A percentile compares a stretch with the other conserved stretches of the same genome.
Conservation (phyloP, 2,113 vertebrate genomes). For the Fukomys damarensis region DNA sequence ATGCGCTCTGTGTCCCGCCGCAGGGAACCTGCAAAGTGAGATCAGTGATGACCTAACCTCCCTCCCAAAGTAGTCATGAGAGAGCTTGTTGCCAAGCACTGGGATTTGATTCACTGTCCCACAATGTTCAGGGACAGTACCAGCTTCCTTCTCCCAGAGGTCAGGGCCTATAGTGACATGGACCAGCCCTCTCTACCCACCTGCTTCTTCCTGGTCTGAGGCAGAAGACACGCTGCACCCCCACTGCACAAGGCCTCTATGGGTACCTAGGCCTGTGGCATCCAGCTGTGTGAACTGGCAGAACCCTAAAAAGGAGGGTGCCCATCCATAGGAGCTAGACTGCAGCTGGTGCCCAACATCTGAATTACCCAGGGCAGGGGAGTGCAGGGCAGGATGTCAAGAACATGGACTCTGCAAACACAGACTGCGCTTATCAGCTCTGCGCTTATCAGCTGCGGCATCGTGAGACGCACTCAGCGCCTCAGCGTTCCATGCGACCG, state of each 20-base stretch:
- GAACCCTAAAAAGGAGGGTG: background rate
- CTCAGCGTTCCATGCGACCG: background rate
- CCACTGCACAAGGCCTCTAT: background rate
- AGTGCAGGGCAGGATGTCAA: background rate
- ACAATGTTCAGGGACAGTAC: background rate
- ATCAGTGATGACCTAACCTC: background rate
- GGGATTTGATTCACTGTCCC: background rate
- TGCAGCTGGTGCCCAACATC: background rate
- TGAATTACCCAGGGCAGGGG: background rate
- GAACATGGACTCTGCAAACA: background rate
- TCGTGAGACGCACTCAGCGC: background rate
- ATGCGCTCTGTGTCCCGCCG: constrained; percentile 78
- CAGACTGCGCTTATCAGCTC: background rate
- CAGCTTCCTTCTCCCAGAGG: background rate
- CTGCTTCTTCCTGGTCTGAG: background rate
- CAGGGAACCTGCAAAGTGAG: constrained; percentile 83
- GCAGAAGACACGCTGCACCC: background rate
- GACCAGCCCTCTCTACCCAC: background rate
- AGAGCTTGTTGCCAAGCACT: background rate
- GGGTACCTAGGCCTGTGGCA: background rate
- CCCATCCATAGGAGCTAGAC: background rate
- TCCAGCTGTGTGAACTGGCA: background rate
- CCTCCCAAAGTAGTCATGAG: background rate
- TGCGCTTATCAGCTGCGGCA: too few relatives aligned
- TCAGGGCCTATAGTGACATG: background rate